Base-by-base conservation (phyloP, 2,797 vertebrate genomes). In the Myotis pilosus region DNA sequence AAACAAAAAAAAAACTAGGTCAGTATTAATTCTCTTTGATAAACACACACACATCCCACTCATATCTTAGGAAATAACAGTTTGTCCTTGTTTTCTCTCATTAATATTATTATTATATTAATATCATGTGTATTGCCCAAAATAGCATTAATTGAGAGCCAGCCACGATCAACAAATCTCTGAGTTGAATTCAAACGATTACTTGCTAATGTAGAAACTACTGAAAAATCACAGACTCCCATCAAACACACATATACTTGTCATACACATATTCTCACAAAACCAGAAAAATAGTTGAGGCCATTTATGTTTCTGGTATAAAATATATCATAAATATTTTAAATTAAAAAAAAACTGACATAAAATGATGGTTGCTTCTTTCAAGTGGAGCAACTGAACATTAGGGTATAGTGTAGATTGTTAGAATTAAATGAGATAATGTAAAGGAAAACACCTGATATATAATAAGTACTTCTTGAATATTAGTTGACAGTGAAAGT, bases 91-190 rank as follows among this genome's bases (percentile, higher is more conserved):
- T 72, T 84, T 90, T 57, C 17, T 33, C 1, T 28, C 72, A 51
- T 80, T 55, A 92, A 28, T 60, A 33, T 36, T 49, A 25, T 25
- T 30, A 13, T 15, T 30, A 10, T 86, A 60, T 30, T 51, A 20
- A 62, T 69, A 16, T 68, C 44, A 36, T 49, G 51, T 33, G 28
- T 38, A 62, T 80, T 41, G 41, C 60, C 85, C 87, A 80, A 91
- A 91, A 60, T 53, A 53, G 66, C 82, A 66, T 0, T 2, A 8
- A 36, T 0, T 64, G 28, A 83, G 57, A 71, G 85, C 72, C 51
- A 66, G 19, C 51, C 80, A 89, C 83, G 49, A 76, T 68, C 80
- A 93, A 47, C 55, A 66, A n/a, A 33, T 68, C 91, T 92, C 60
- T 44, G 44, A 83, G 55, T 0, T 66, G 41, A 33, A 95, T 66